A percentile compares a stretch with the other conserved stretches of the same genome.
phyloP scores from a whole-genome alignment of 2,888 invertebrate species.

The Seira sanloemensis region DNA sequence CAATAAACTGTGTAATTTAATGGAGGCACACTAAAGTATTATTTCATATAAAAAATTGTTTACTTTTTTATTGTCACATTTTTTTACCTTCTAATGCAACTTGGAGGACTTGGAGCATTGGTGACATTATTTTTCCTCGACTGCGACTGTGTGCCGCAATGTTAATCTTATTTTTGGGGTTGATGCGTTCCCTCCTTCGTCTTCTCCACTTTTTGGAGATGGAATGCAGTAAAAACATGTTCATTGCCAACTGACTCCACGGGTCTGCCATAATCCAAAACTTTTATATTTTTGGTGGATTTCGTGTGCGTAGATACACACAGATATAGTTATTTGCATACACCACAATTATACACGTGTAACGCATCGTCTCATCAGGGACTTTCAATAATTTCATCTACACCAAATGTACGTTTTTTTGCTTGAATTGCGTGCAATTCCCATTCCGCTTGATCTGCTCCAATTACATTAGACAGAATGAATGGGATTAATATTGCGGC shows the following conservation, averaged over 20 bases:
- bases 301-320: neutral
- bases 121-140: constrained; percentile 35
- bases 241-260: constrained; percentile 59
- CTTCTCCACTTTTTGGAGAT: neutral
- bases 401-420: neutral
- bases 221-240: constrained; percentile 13
- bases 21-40: neutral
- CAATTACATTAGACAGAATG: neutral
- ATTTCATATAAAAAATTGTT: neutral
- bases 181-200: neutral
- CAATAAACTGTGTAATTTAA: too few relatives aligned
- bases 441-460: neutral
- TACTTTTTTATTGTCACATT: neutral
- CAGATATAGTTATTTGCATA: neutral
- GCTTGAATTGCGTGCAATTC: neutral
- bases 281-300: neutral
- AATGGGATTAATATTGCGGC: neutral
- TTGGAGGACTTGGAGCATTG: too few relatives aligned
- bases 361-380: neutral
- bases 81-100: neutral
- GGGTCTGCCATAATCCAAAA: constrained; percentile 27
- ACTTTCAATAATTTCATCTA: neutral
- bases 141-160: constrained; percentile 17
- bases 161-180: constrained; percentile 35
- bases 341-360: neutral